Base-by-base conservation (phyloP, 2,113 vertebrate genomes). In the Anarhynchus alexandrinus region DNA sequence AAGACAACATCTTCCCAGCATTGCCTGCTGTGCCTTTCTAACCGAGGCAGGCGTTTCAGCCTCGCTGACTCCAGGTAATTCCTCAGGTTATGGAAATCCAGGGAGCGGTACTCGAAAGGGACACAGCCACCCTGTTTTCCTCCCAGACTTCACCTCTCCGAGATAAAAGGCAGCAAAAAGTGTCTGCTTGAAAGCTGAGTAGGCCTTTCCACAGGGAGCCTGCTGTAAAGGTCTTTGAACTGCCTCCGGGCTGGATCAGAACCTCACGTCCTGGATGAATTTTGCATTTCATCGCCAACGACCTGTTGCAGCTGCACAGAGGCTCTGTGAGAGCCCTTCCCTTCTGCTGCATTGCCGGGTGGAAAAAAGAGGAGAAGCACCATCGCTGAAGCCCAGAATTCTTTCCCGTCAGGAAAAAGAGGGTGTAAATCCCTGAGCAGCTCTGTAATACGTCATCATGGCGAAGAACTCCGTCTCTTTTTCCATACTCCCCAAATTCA, bases 181-280 rank as follows among this genome's bases (percentile, higher is more conserved):
- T 27, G n/a, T 40, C 81, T 86, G 43, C 43, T 27, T 67, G 93
- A 82, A 85, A 71, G 93, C 64, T 80, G 87, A 90, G 74, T 32
- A 80, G 62, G 73, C 93, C 79, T 70, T 88, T 80, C 92, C 66
- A 38, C 36, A 29, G 87, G 82, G 66, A 87, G 2, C 10, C 25
- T 38, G 57, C 87, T 82, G 61, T 27, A 82, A 72, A 90, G 70
- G 93, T 89, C 90, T 97, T 54, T 65, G 84, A 93, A 65, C 62
- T 67, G 90, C 92, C 93, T 91, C 74, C 6, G 4, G 92, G 93
- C 85, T 90, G 87, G 90, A 93, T 93, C 85, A 92, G 73, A 94
- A 51, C 87, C 82, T 94, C 58, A 21, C 45, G 54, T 88, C 92
- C 87, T 80, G 82, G 54, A 58, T 79, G 78, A 82, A 92, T 95